phyloP scores from a whole-genome alignment of 1,140 invertebrate genomes.

The Dolichoris vasculosae region DNA sequence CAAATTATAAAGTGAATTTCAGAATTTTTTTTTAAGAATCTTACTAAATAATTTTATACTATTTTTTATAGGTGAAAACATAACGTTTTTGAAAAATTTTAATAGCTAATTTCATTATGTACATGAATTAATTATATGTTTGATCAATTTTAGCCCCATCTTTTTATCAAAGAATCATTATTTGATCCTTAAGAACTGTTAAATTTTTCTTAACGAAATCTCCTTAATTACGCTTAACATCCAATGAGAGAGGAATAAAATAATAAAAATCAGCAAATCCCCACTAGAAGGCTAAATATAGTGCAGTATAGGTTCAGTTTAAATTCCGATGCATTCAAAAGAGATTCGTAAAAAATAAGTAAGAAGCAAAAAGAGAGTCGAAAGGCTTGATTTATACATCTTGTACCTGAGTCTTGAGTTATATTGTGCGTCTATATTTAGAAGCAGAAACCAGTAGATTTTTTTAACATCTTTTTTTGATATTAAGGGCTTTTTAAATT shows the following conservation, averaged over 20 bases:
- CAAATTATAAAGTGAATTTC: background rate
- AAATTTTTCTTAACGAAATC: background rate
- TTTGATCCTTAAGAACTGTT: background rate
- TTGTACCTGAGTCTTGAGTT: background rate
- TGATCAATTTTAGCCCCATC: too few species aligned
- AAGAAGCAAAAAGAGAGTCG: background rate
- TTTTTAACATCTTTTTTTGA: background rate
- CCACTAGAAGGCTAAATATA: conserved; percentile 22
- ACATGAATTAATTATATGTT: too few species aligned
- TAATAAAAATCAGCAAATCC: background rate
- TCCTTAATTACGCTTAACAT: background rate
- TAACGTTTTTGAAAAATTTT: too few species aligned
- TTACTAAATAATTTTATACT: too few species aligned
- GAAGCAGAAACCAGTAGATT: background rate
- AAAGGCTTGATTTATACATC: background rate
- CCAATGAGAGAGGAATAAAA: background rate
- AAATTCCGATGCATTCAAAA: conserved; percentile 10
- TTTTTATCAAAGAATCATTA: background rate
- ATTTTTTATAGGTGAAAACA: too few species aligned
- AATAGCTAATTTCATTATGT: too few species aligned
- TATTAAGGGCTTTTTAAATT: background rate
- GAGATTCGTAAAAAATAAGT: background rate
- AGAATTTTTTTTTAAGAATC: too few species aligned
- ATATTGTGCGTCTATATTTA: background rate
- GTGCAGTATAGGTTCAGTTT: conserved; percentile 10